These are phyloP conservation scores for Manis javanica DNA, from an alignment of 2,797 vertebrate genomes.

Conservation along the genomic window DNA sequence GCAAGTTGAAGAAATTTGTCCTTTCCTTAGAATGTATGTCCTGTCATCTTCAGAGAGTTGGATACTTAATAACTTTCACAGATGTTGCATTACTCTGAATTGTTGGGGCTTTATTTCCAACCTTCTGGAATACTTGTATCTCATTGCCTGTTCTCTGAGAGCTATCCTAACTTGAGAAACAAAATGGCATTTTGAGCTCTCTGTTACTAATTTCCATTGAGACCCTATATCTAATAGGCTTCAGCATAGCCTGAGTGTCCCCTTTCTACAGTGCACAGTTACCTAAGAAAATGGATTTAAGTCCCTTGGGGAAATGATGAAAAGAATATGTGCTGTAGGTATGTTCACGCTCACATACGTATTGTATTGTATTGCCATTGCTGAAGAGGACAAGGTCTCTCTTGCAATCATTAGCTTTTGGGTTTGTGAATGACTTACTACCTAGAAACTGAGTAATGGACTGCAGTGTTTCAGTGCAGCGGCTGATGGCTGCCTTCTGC, in stretches of 20 bases:
- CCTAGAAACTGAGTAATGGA: not conserved
- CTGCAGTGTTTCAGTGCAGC: not conserved
- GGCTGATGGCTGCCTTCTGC: not conserved
- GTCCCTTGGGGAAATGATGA: not conserved
- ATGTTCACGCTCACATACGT: not conserved
- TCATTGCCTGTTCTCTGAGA: not conserved
- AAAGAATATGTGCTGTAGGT: not conserved
- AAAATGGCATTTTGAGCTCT: not conserved
- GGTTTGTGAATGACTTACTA: not conserved
- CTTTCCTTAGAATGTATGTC: not conserved
- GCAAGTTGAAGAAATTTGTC: not conserved
- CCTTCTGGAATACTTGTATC: not conserved
- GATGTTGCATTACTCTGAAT: not conserved
- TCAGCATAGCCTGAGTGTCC: not conserved
- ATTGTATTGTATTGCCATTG: not conserved
- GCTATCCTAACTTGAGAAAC: not conserved
- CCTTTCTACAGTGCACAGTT: not conserved
- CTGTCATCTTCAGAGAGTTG: not conserved
- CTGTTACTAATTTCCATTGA: not conserved
- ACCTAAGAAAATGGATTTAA: not conserved
- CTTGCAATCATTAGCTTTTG: not conserved
- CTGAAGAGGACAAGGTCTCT: not conserved
- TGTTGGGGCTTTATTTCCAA: not conserved
- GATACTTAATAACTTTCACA: not conserved
- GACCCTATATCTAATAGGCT: not conserved